phyloP scores from a whole-genome alignment of 2,797 vertebrate genomes.

The Characodon lateralis region DNA sequence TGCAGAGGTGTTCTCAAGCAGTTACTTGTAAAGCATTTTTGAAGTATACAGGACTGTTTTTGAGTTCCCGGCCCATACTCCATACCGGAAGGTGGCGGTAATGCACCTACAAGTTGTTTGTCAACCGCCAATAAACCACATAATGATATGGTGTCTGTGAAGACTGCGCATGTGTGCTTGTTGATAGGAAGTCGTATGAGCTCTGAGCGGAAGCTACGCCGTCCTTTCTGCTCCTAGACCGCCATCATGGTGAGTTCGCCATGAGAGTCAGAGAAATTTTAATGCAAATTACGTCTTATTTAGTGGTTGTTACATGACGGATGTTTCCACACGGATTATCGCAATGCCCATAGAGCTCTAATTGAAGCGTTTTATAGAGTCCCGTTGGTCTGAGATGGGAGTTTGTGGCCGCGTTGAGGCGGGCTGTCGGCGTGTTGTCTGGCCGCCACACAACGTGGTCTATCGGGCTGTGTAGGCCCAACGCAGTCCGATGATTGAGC shows the following conservation, averaged over 20 bases:
- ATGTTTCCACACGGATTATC: fast-evolving
- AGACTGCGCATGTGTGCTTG: conserved; percentile 47
- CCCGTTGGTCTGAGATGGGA: fast-evolving
- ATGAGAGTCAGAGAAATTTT: conserved; percentile 14
- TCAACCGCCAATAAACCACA: too few relatives aligned
- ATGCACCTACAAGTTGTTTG: too few relatives aligned
- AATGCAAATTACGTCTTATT: conserved; percentile 4
- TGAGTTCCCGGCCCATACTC: too few relatives aligned
- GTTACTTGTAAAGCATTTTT: too few relatives aligned
- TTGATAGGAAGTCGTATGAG: conserved; percentile 54
- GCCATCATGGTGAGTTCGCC: conserved; percentile 87
- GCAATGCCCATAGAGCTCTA: not conserved
- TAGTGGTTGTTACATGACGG: fast-evolving
- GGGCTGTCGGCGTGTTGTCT: conserved; percentile 31
- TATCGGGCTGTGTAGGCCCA: conserved; percentile 13
- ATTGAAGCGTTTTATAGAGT: fast-evolving
- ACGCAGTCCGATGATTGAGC: fast-evolving
- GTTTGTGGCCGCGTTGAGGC: not conserved
- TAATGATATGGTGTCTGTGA: too few relatives aligned
- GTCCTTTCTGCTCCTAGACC: conserved; percentile 79
- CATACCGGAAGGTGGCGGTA: too few relatives aligned
- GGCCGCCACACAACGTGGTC: conserved; percentile 69
- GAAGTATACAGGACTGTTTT: not conserved
- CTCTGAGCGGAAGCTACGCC: conserved; percentile 22
- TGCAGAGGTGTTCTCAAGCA: too few relatives aligned